These are phyloP conservation scores for Tiliacea citrago DNA, from an alignment of 2,888 invertebrate genomes.

Conservation along the genomic window DNA sequence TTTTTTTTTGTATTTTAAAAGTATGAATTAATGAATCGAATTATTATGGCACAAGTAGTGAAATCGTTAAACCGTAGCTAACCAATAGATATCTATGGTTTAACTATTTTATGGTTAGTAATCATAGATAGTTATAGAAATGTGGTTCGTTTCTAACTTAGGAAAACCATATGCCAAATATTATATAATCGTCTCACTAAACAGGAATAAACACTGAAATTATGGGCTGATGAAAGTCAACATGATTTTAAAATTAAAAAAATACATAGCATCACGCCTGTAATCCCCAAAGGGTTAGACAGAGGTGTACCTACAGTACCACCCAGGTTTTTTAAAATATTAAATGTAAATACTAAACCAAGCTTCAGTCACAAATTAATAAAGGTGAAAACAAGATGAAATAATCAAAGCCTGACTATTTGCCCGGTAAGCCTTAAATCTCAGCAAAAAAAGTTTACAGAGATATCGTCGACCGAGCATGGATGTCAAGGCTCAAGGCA, in stretches of 20 bases:
- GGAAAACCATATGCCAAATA: neutral
- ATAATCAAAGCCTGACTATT: conserved; percentile 1
- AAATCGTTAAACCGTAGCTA: neutral
- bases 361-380: neutral
- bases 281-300: no score
- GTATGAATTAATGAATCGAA: neutral
- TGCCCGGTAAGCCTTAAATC: conserved; percentile 32
- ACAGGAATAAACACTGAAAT: neutral
- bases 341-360: neutral
- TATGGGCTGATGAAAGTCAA: neutral
- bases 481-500: conserved; percentile 61
- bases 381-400: conserved; percentile 18
- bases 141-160: neutral
- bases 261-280: no score
- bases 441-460: conserved; percentile 40
- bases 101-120: no score
- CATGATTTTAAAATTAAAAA: neutral
- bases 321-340: no score
- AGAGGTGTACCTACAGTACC: no score
- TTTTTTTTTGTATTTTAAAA: no score
- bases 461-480: conserved; percentile 52
- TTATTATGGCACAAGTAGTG: neutral
- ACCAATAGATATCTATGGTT: no score
- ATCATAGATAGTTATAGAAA: no score
- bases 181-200: neutral